Evolutionary conservation across 2,797 vertebrate species (phyloP).

Genomic region (Astyanax mexicanus): DNA sequence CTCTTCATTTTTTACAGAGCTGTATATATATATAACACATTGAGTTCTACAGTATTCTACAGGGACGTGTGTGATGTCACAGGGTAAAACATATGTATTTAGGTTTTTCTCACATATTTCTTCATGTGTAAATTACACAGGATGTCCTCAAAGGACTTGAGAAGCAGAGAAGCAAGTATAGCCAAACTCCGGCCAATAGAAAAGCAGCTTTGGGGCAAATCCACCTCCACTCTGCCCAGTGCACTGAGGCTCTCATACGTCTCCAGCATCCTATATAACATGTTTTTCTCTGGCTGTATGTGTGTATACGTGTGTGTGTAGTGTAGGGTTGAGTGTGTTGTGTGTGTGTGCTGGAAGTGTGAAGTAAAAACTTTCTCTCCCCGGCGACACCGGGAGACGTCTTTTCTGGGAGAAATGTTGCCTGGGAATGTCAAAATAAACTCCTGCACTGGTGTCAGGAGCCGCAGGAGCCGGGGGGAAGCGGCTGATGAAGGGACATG

Average conservation of each 20-base stretch:
- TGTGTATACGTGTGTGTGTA: not conserved
- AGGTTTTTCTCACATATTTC: not conserved
- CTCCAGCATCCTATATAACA: slow-evolving; percentile 29
- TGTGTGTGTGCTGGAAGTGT: slow-evolving; percentile 5
- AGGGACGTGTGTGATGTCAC: not conserved
- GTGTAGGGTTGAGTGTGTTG: slow-evolving; percentile 1
- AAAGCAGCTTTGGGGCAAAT: slow-evolving; percentile 22
- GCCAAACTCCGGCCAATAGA: not conserved
- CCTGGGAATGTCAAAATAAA: slow-evolving; percentile 40
- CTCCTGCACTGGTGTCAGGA: not conserved
- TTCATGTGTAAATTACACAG: not conserved
- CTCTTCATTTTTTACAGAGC: too few species aligned
- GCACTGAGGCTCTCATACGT: slow-evolving; percentile 3
- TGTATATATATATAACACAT: too few species aligned
- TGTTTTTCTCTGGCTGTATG: slow-evolving; percentile 20
- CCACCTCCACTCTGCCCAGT: not conserved
- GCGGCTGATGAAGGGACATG: not conserved
- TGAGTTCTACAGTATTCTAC: not conserved
- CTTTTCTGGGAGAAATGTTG: slow-evolving; percentile 18
- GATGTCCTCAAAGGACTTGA: not conserved
- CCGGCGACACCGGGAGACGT: too few species aligned
- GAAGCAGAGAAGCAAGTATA: not conserved
- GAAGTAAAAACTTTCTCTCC: slow-evolving; percentile 30
- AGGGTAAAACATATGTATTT: not conserved
- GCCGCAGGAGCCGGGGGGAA: not conserved